A percentile compares a stretch with the other conserved stretches of the same genome.
phyloP scores from a whole-genome alignment of 2,888 invertebrate genomes.

The Stenichneumon culpator region DNA sequence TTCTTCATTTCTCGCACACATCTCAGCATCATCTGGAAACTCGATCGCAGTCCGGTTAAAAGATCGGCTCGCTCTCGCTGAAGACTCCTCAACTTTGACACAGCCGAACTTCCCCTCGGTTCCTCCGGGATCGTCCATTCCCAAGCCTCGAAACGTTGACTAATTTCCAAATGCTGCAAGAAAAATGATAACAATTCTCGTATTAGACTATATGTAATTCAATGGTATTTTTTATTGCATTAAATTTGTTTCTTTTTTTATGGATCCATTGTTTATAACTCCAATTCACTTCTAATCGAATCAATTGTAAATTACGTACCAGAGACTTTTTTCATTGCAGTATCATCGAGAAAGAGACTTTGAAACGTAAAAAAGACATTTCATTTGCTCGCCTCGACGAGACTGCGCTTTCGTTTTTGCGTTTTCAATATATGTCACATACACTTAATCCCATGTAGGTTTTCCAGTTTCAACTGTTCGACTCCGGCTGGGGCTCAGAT shows the following conservation, averaged over 20 bases:
- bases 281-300: slow-evolving; percentile 44
- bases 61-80: slow-evolving; percentile 44
- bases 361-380: not conserved
- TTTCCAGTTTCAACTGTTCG: too few relatives aligned
- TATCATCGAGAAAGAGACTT: not conserved
- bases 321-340: not conserved
- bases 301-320: slow-evolving; percentile 38
- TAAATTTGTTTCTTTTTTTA: too few relatives aligned
- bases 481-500: too few relatives aligned
- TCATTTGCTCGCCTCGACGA: too few relatives aligned
- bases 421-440: too few relatives aligned
- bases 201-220: too few relatives aligned
- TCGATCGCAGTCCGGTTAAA: slow-evolving; percentile 43
- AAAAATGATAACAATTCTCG: not conserved
- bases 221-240: too few relatives aligned
- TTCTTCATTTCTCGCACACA: not conserved
- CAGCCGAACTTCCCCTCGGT: slow-evolving; percentile 37
- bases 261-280: not conserved
- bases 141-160: slow-evolving; percentile 48
- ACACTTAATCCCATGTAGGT: too few relatives aligned
- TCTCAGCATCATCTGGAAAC: too few relatives aligned
- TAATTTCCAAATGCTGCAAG: slow-evolving; percentile 39
- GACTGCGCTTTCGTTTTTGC: too few relatives aligned
- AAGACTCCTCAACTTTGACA: slow-evolving; percentile 56
- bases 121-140: slow-evolving; percentile 53